Evolutionary conservation across 2,113 vertebrate genomes (phyloP), one percentile per base, ranked within the genome.

Genomic region (Lonchura striata): DNA sequence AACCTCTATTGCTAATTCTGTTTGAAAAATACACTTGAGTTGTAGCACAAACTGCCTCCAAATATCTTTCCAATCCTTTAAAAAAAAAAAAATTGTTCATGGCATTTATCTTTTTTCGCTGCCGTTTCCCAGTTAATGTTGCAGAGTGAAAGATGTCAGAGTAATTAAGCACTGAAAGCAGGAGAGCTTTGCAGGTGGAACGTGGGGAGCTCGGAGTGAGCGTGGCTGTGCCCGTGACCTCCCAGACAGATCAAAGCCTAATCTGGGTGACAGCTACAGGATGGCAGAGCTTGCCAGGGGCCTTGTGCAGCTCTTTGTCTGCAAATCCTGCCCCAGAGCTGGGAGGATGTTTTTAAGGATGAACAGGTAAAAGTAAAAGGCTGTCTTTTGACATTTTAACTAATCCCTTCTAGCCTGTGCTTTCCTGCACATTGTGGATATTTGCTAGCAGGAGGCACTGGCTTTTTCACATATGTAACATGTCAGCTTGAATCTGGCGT

Each of bases 301-400:
- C 98, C 87, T 93, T 95, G 96, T 97, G 95, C 90, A 98, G 97
- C 97, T 97, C 60, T 97, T 98, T 98, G 97, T 97, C 98, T 98
- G 97, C 94, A 97, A 99, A 98, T 96, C 97, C 97, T 98, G 98
- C 98, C 98, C 98, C 95, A 96, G 97, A 98, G 98, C 98, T 98
- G 98, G 95, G 98, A 97, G 97, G 98, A 98, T 98, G 97, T 99
- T 99, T 99, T 98, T 98, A 98, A 98, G 98, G 98, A 99, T 99
- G 98, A 99, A 97, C 99, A 99, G 99, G 99, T 99, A 99, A 96
- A 97, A 98, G 97, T 97, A 96, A 98, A 98, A 97, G 98, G 97
- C 98, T 98, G 98, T 99, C 98, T 98, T 98, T 89, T 99, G 99
- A 99, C 99, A 99, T 99, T 99, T 99, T 98, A 98, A 98, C 97